Conservation (phyloP, 2,888 invertebrate species). For the Thymelicus lineola region DNA sequence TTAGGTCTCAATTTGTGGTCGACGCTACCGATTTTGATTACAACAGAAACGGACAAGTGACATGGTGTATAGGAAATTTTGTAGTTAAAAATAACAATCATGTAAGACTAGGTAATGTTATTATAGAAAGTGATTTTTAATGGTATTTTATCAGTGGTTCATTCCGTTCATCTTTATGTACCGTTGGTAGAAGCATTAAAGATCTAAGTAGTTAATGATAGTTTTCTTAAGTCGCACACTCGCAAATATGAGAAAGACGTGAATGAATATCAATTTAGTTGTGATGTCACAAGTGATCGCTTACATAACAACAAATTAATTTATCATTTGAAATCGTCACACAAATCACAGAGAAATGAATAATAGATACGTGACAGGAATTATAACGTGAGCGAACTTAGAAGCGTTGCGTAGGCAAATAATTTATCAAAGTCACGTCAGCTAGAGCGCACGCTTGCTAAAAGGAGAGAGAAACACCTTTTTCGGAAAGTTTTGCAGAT, state of each 20-base stretch:
- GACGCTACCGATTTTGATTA: conserved; percentile 33
- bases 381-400: conserved; percentile 46
- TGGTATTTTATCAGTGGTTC: no score
- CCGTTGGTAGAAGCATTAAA: no score
- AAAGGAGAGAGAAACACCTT: conserved; percentile 57
- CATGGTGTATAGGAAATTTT: conserved; percentile 1
- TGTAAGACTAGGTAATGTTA: no score
- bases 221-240: no score
- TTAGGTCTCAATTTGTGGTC: conserved; percentile 37
- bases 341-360: conserved; percentile 27
- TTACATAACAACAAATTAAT: conserved; percentile 6
- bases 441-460: conserved; percentile 51
- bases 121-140: no score
- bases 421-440: conserved; percentile 73
- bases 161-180: no score
- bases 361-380: conserved; percentile 26
- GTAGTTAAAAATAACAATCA: background rate
- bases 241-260: no score
- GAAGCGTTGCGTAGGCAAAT: conserved; percentile 54
- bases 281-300: background rate
- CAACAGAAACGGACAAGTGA: conserved; percentile 13
- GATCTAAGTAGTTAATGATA: no score
- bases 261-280: no score
- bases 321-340: conserved; percentile 15
- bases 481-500: conserved; percentile 61